Percentiles rank a stretch among this genome's conserved stretches.
phyloP scores from a whole-genome alignment of 2,113 vertebrate genomes.

The Benitochromis conjunctus region DNA sequence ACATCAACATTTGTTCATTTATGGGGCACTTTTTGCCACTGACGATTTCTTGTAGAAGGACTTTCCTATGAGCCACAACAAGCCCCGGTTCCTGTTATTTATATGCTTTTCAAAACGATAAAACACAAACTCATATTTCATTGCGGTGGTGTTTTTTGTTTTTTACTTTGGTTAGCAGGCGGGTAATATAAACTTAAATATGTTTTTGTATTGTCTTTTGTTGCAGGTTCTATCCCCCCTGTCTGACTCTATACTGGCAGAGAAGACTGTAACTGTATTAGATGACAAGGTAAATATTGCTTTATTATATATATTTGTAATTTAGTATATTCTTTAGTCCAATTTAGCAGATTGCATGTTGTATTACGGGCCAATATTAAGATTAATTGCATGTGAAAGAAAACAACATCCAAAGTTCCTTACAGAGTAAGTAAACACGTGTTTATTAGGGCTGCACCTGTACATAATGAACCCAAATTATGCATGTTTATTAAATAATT shows the following conservation, averaged over 20 bases:
- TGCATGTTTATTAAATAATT: background rate
- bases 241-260: conserved; percentile 94
- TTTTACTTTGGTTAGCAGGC: background rate
- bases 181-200: background rate
- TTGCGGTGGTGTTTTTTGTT: background rate
- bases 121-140: background rate
- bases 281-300: conserved; percentile 85
- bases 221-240: conserved; percentile 89
- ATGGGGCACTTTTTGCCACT: background rate
- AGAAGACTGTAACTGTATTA: conserved; percentile 90
- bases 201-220: background rate
- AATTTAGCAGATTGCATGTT: background rate
- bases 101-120: background rate
- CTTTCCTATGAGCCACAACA: background rate
- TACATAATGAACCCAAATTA: background rate
- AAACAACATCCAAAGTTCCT: background rate
- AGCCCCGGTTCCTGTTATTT: background rate
- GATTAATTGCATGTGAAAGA: background rate
- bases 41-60: background rate
- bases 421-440: background rate
- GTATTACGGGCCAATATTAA: background rate
- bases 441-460: background rate
- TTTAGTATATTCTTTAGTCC: background rate
- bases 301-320: background rate
- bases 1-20: background rate